These are phyloP conservation scores for Jaculus jaculus DNA, from an alignment of 2,113 vertebrate genomes.

Conservation along the genomic window DNA sequence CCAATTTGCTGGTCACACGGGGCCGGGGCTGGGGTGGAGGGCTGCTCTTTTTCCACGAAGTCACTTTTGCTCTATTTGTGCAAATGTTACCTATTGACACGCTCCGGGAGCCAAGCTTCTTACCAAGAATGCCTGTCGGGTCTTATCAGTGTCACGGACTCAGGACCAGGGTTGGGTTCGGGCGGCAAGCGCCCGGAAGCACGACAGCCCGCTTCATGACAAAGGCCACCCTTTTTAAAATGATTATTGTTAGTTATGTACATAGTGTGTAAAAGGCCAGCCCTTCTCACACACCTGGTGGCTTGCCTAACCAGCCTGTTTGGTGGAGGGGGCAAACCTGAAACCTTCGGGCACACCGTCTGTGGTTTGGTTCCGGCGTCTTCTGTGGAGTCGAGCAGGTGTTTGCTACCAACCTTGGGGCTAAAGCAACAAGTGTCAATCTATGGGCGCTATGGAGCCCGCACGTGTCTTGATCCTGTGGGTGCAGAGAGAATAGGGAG, in stretches of 20 bases:
- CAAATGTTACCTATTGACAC: background rate
- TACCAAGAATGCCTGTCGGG: rapidly evolving
- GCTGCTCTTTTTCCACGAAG: background rate
- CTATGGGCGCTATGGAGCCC: rapidly evolving
- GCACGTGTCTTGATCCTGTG: rapidly evolving
- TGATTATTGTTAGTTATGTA: too few species aligned
- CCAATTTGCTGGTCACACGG: background rate
- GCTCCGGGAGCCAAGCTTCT: background rate
- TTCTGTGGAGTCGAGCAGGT: background rate
- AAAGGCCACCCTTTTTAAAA: too few species aligned
- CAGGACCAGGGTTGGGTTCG: background rate
- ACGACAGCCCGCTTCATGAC: rapidly evolving
- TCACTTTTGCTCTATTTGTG: background rate
- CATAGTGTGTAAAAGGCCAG: background rate
- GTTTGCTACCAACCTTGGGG: background rate
- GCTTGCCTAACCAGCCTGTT: background rate
- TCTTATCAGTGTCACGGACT: background rate
- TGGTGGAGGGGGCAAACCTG: background rate
- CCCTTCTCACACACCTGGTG: rapidly evolving
- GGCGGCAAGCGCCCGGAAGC: background rate
- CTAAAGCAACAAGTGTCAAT: background rate
- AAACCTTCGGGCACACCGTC: background rate
- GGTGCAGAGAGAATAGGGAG: background rate
- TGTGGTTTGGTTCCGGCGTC: background rate
- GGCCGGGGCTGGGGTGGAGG: background rate